Conservation (phyloP, 2,113 vertebrate species). For the Sorex araneus region DNA sequence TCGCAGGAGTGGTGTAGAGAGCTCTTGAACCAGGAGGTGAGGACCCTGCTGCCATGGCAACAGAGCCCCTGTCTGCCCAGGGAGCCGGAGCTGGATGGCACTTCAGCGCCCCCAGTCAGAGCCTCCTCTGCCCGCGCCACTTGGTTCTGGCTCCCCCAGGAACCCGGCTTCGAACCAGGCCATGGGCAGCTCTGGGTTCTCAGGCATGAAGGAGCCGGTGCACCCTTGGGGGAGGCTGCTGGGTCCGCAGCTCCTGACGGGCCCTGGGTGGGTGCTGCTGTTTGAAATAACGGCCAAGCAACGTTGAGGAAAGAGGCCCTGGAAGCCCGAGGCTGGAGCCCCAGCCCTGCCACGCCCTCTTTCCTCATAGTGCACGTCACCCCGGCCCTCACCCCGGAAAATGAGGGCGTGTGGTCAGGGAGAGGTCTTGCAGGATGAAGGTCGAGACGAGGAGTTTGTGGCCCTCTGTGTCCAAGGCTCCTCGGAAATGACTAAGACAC, state of each 20-base stretch:
- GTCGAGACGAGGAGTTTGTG: too few relatives aligned
- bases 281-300: neutral
- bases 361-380: neutral
- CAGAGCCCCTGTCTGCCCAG: constrained; percentile 31
- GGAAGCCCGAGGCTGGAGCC: neutral
- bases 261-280: neutral
- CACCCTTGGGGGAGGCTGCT: neutral
- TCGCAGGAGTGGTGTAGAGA: constrained; percentile 9
- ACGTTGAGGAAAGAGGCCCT: constrained; percentile 1
- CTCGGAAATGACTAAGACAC: too few relatives aligned
- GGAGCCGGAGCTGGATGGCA: constrained; percentile 18
- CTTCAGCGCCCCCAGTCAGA: constrained; percentile 33
- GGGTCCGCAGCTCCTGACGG: constrained; percentile 15
- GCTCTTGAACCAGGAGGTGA: constrained; percentile 17
- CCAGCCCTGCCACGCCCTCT: too few relatives aligned
- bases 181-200: constrained; percentile 19
- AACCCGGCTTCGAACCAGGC: neutral
- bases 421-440: too few relatives aligned
- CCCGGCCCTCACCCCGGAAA: neutral
- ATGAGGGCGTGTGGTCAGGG: too few relatives aligned
- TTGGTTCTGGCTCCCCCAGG: neutral
- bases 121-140: neutral
- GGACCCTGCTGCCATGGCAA: constrained; percentile 57
- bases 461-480: too few relatives aligned
- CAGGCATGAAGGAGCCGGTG: neutral